Percentiles rank a stretch among this genome's conserved stretches.
phyloP scores from a whole-genome alignment of 2,888 invertebrate genomes.

The Lepas anatifera region DNA sequence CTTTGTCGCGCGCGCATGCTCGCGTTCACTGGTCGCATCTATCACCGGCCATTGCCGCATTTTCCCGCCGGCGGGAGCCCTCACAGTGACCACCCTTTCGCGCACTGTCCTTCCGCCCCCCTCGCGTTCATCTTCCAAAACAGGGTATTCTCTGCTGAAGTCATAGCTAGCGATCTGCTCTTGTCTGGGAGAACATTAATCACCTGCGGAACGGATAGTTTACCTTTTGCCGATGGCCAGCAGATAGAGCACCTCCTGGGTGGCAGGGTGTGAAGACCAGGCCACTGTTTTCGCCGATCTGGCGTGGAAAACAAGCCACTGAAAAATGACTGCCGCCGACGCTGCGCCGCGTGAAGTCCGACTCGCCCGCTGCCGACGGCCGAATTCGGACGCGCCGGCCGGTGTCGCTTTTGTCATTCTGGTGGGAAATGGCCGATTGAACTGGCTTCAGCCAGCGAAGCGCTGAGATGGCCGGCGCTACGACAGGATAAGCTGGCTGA shows the following conservation, averaged over 20 bases:
- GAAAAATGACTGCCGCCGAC: not conserved
- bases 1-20: not conserved
- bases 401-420: too few species aligned
- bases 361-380: too few species aligned
- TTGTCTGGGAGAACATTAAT: not conserved
- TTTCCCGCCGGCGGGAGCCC: not conserved
- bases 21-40: not conserved
- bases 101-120: not conserved
- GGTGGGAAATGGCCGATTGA: too few species aligned
- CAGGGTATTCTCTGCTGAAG: not conserved
- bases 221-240: not conserved
- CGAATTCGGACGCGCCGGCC: too few species aligned
- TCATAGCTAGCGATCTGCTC: not conserved
- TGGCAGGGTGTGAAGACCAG: not conserved
- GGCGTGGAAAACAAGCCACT: not conserved
- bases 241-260: not conserved
- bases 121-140: slow-evolving; percentile 2
- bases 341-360: too few species aligned
- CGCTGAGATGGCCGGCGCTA: not conserved
- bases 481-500: not conserved
- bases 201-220: not conserved
- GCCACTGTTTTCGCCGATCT: slow-evolving; percentile 10
- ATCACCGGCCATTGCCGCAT: not conserved
- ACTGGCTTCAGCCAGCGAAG: not conserved
- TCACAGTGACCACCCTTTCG: not conserved